Base-by-base conservation (phyloP, 2,888 invertebrate species). In the Bembecia ichneumoniformis region DNA sequence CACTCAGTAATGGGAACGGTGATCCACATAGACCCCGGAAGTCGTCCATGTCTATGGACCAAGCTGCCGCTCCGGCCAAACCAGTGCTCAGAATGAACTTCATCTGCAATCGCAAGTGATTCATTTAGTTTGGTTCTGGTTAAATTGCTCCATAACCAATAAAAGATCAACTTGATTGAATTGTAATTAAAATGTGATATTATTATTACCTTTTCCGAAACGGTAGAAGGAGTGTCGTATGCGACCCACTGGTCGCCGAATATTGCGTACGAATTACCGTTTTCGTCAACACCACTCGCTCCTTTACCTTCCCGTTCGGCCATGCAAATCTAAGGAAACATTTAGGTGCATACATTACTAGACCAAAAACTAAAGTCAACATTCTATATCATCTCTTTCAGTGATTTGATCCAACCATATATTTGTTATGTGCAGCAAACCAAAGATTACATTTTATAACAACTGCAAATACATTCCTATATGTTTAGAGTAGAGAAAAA, bases 161-260 rank as follows among this genome's bases (percentile, higher is more conserved):
- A 20, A 43, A 45, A 3, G 13, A 1, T 50, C n/a, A 36, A 15
- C 35, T 34, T 9, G n/a, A n/a, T n/a, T 16, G 13, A 34, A 20
- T 28, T 50, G 40, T 9, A 11, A 5, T 43, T 43, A 43, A 43
- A 43, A n/a, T n/a, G n/a, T n/a, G n/a, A n/a, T n/a, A n/a, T n/a
- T n/a, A n/a, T n/a, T 3, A 7, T 60, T 74, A 92, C 92, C 89
- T 94, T 94, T 68, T 88, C 87, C 52, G 83, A 72, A 47, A 93
- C 84, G 50, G 91, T 92, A 13, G 88, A 79, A 0, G 88, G 88
- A 59, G 94, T 92, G 55, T 95, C 95, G 63, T 91, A 95, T 3
- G 93, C 92, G 54, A 95, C 88, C 95, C 95, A 95, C 61, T 95
- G 94, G 66, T 94, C 92, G 4, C 91, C 92, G 47, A 89, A 89